These are phyloP conservation scores for Corydoras maculifer DNA, from an alignment of 2,113 vertebrate species.

Conservation along the genomic window DNA sequence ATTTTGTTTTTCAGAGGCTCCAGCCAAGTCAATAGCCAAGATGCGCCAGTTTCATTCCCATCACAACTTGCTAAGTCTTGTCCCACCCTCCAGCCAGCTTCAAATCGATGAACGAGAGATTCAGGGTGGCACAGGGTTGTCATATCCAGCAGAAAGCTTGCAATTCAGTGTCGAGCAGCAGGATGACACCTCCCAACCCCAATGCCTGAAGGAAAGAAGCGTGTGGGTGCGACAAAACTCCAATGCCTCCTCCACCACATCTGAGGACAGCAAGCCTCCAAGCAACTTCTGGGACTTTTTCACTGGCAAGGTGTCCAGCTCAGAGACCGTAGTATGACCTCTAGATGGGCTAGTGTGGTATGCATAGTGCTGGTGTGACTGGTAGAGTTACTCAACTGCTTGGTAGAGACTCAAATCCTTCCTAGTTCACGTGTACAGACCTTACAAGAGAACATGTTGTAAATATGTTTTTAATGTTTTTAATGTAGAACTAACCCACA, in stretches of 20 bases:
- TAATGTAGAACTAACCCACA: neutral
- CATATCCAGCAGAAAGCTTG: conserved; percentile 17
- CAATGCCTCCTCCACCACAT: conserved; percentile 38
- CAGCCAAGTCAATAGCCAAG: conserved; percentile 60
- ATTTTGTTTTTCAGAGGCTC: conserved; percentile 48
- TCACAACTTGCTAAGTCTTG: conserved; percentile 67
- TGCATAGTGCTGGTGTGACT: neutral
- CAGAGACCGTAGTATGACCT: conserved; percentile 68
- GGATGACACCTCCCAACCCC: conserved; percentile 41
- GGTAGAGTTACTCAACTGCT: conserved; percentile 9
- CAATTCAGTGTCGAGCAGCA: conserved; percentile 36
- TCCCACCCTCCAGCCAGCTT: conserved; percentile 38
- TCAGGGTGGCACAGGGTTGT: conserved; percentile 38
- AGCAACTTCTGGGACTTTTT: conserved; percentile 73
- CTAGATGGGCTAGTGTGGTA: neutral
- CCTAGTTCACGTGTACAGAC: neutral
- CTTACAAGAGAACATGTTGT: conserved; percentile 2
- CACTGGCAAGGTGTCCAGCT: conserved; percentile 64
- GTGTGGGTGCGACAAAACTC: conserved; percentile 49
- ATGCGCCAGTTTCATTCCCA: conserved; percentile 71
- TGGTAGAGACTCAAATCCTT: conserved; percentile 6
- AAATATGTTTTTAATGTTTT: conserved; percentile 10
- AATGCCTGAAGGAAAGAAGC: conserved; percentile 38
- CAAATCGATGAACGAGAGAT: conserved; percentile 28
- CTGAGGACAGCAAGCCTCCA: conserved; percentile 52